Evolutionary conservation across 2,888 invertebrate species (phyloP), one percentile per base, ranked within the genome.

Genomic region (Emesis furor): DNA sequence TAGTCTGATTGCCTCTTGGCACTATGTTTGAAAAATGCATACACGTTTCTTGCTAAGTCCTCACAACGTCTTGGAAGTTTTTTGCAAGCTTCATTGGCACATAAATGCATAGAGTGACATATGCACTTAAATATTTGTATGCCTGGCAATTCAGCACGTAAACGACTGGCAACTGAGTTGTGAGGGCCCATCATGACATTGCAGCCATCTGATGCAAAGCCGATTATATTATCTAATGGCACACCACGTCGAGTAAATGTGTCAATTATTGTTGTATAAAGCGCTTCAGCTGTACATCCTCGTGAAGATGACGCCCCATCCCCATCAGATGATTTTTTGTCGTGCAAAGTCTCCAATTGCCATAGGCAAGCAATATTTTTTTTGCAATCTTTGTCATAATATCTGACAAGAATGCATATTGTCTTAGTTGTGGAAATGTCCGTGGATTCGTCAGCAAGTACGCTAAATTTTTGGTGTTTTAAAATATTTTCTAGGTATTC

Each of bases 181-280:
- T 89, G 73, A 35, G 67, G 39, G 0, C 91, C 92, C 83, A 92
- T 86, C 91, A 92, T 93, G 0, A 87, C 86, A 77, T 91, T 92
- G 73, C 89, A 90, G 0, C 92, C 92, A 84, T 92, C 92, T 6
- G 92, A 90, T 1, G 85, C 92, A 86, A 92, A 92, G 12, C 92
- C 92, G n/a, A 93, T 51, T 51, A 51, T 51, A 51, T 51, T 51
- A 14, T 51, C 46, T 51, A 51, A 51, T 51, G 46, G 46, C 12
- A 51, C 76, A 73, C 69, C 35, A 76, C 76, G 46, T 62, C 42
- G 46, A 77, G 81, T 71, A 59, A 81, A 76, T 32, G 74, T 74
- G 68, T 42, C 65, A 81, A 74, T 79, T 75, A 69, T 65, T 78
- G 73, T 59, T 7, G 39, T 39, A 81, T 83, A 10, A 46, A 68